Evolutionary conservation across 2,113 vertebrate genomes (phyloP), one percentile per base, ranked within the genome.

Genomic region (Melospiza georgiana): DNA sequence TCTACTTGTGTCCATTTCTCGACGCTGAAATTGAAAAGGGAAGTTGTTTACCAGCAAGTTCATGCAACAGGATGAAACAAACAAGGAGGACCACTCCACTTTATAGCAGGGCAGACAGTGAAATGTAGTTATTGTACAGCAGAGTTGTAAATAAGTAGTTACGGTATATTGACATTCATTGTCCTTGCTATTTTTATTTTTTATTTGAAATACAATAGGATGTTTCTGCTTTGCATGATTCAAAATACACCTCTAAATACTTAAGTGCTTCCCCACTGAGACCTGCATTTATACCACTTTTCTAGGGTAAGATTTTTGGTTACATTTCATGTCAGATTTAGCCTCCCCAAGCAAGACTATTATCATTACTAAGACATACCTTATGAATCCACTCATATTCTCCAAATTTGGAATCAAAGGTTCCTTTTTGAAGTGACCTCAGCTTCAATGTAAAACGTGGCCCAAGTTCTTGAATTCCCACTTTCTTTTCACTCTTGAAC

Each of bases 371-470:
- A 59, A 67, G 30, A 96, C 94, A 73, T 97, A 99, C 99, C 99
- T 99, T 99, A 95, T 99, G 99, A 92, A 99, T 98, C 99, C 99
- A 99, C 97, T 99, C 99, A 58, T 99, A 99, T 79, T 99, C 99
- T 73, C 99, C 99, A 85, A 98, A 99, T 96, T 99, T 99, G 59
- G 99, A 99, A 97, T 99, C 99, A 94, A 99, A 99, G 22, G 99
- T 99, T 95, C 99, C 99, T 97, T 99, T 99, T 89, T 99, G 99
- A 92, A 99, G 98, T 65, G 99, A 99, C 79, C 99, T 98, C 23
- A 99, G 98, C 95, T 99, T 99, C 87, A 99, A 98, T 39, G 99
- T 99, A 96, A 99, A 99, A 79, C 99, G 98, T 58, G 99, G 99
- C 37, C 99, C 99, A 68, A 99, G 98, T 97, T 99, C 99, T 91